Conservation (phyloP, 2,113 vertebrate genomes). For the Oreochromis aureus region DNA sequence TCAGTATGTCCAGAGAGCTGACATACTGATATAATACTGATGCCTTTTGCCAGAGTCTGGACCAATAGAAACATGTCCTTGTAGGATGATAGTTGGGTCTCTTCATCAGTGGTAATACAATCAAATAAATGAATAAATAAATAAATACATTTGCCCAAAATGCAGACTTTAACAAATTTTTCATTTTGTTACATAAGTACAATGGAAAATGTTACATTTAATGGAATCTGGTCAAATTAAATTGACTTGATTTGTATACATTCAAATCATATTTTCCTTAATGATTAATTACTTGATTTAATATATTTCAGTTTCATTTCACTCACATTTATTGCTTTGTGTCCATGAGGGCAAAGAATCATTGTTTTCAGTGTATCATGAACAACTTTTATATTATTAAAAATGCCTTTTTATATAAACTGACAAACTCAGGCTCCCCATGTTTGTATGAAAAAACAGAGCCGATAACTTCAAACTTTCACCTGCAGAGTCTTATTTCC, state of each 20-base stretch:
- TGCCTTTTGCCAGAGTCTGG: neutral
- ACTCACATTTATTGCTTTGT: neutral
- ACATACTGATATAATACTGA: neutral
- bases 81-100: neutral
- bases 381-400: neutral
- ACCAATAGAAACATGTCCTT: neutral
- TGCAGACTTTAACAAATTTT: neutral
- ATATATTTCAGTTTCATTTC: neutral
- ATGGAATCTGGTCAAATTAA: neutral
- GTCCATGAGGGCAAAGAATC: rapidly evolving
- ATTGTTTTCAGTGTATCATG: neutral
- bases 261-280: neutral
- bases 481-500: neutral
- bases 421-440: rapidly evolving
- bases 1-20: neutral
- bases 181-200: neutral
- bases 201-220: neutral
- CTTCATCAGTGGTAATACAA: neutral
- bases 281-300: neutral
- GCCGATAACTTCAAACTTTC: neutral
- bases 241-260: neutral
- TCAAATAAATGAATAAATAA: neutral
- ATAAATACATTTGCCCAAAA: neutral
- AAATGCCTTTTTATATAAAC: rapidly evolving
- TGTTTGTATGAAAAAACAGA: neutral